These are phyloP conservation scores for Platycnemis pennipes DNA, from an alignment of 2,888 invertebrate species.

Conservation along the genomic window DNA sequence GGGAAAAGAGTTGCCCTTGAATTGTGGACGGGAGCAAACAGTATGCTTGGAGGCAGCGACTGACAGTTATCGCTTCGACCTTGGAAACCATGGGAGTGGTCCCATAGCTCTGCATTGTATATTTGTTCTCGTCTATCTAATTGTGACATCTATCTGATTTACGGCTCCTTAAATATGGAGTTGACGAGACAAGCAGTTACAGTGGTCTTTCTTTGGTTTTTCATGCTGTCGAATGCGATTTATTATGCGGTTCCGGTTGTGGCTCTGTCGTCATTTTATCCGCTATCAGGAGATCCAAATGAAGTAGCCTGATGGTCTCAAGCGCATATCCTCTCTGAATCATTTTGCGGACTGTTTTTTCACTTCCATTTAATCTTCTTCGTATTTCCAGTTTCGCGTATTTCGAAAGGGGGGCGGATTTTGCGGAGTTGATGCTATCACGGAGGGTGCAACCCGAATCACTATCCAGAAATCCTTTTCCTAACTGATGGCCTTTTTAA, in stretches of 20 bases:
- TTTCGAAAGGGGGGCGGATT: neutral
- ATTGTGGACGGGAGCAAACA: neutral
- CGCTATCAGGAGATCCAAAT: neutral
- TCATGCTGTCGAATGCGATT: neutral
- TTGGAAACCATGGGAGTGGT: constrained; percentile 9
- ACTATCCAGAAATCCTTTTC: neutral
- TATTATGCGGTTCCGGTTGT: neutral
- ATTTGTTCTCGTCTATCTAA: neutral
- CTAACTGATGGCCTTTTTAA: neutral
- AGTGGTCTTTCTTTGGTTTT: constrained; percentile 3
- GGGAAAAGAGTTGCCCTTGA: neutral
- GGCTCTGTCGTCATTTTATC: neutral
- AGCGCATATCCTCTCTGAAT: neutral
- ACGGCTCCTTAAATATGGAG: neutral
- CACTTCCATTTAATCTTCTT: neutral
- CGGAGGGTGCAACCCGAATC: neutral
- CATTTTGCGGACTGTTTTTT: neutral
- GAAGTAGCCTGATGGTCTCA: neutral
- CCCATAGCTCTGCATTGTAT: neutral
- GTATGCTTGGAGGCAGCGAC: neutral
- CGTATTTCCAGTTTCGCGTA: neutral
- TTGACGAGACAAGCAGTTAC: neutral
- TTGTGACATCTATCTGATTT: neutral
- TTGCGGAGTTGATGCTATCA: neutral
- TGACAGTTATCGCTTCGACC: neutral